These are phyloP conservation scores for Netelia melanura DNA, from an alignment of 2,888 invertebrate species.

Conservation along the genomic window DNA sequence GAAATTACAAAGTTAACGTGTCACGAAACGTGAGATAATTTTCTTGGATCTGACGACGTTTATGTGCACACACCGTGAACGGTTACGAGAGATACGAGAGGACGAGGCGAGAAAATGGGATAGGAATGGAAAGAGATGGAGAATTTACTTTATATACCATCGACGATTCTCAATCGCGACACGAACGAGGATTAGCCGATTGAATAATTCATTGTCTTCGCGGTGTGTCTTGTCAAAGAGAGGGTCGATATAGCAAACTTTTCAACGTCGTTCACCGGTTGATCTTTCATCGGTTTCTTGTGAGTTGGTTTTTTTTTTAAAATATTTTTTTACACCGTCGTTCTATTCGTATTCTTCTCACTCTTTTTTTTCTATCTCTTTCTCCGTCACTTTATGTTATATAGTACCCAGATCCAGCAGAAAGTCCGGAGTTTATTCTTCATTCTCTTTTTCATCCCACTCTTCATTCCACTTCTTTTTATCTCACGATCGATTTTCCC, in stretches of 20 bases:
- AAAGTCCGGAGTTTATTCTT: slow-evolving; percentile 38
- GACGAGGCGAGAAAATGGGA: slow-evolving; percentile 47
- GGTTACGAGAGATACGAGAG: slow-evolving; percentile 47
- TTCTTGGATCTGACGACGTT: slow-evolving; percentile 33
- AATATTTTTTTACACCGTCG: slow-evolving; percentile 64
- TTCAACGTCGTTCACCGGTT: slow-evolving; percentile 62
- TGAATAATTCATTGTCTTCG: slow-evolving; percentile 83
- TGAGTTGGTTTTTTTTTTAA: slow-evolving; percentile 34
- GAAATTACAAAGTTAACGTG: slow-evolving; percentile 67
- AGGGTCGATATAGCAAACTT: slow-evolving; percentile 71
- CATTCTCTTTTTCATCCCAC: slow-evolving; percentile 42
- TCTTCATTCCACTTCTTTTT: slow-evolving; percentile 21
- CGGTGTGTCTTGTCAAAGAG: slow-evolving; percentile 80
- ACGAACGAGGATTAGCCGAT: slow-evolving; percentile 80
- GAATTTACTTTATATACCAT: slow-evolving; percentile 58
- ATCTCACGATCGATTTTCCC: slow-evolving; percentile 52
- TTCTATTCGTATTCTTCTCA: slow-evolving; percentile 65
- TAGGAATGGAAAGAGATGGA: slow-evolving; percentile 27
- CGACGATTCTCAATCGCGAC: slow-evolving; percentile 81
- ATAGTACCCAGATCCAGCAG: background rate
- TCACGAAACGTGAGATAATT: slow-evolving; percentile 66
- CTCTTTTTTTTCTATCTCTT: slow-evolving; percentile 1
- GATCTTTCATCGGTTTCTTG: slow-evolving; percentile 57
- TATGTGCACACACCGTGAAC: slow-evolving; percentile 29
- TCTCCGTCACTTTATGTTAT: slow-evolving; percentile 1